These are phyloP conservation scores for Aphidius colemani DNA, from an alignment of 2,888 invertebrate genomes.

Conservation along the genomic window DNA sequence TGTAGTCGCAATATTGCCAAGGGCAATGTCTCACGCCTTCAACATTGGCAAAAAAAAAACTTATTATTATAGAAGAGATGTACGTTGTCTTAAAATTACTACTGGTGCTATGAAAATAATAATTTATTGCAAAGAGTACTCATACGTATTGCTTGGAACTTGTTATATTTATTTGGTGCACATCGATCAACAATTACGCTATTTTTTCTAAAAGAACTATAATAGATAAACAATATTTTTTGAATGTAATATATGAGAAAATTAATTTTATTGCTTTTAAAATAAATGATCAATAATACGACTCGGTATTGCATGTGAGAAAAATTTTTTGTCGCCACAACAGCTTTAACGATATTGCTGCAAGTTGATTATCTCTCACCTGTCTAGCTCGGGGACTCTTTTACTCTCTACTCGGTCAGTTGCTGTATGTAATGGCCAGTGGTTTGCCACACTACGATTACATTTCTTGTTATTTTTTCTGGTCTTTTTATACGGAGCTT, in stretches of 20 bases:
- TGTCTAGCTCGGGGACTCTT: conserved; percentile 49
- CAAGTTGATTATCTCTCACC: conserved; percentile 58
- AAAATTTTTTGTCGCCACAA: not conserved
- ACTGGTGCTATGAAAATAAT: conserved; percentile 6
- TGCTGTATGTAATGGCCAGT: conserved; percentile 51
- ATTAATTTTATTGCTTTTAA: too few species aligned
- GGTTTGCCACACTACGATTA: conserved; percentile 35
- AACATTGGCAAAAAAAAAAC: too few species aligned
- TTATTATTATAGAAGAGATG: too few species aligned
- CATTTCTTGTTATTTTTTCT: conserved; percentile 8
- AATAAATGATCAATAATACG: too few species aligned
- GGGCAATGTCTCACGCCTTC: not conserved
- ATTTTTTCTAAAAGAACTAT: not conserved
- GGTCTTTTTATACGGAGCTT: too few species aligned
- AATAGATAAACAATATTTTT: not conserved
- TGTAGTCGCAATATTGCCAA: not conserved
- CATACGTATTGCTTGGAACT: not conserved
- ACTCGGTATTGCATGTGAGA: too few species aligned
- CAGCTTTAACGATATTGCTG: conserved; percentile 31
- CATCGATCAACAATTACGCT: not conserved
- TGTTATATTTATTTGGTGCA: not conserved
- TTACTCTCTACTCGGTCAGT: conserved; percentile 48
- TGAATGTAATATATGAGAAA: not conserved
- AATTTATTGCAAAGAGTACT: conserved; percentile 9
- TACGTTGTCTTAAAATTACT: conserved; percentile 6